Conservation (phyloP, 2,888 invertebrate genomes). For the Hoplodrina ambigua region DNA sequence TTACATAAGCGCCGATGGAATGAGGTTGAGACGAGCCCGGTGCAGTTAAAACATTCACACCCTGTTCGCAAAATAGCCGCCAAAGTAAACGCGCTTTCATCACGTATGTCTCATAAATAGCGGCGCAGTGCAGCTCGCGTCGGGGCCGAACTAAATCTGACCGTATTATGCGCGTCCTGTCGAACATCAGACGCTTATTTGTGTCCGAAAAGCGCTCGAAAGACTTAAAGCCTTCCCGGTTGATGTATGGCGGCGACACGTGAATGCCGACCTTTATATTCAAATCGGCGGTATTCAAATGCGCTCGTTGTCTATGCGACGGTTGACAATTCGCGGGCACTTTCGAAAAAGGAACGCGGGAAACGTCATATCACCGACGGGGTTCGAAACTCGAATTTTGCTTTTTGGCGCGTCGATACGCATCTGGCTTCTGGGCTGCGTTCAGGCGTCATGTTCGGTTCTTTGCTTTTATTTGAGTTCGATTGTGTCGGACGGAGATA, state of each 20-base stretch:
- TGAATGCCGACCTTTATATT: constrained; percentile 89
- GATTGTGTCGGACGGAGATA: constrained; percentile 86
- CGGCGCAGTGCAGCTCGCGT: constrained; percentile 64
- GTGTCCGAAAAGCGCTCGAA: constrained; percentile 88
- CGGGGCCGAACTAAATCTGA: constrained; percentile 71
- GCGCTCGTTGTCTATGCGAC: constrained; percentile 86
- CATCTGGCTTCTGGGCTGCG: constrained; percentile 84
- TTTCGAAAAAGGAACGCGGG: constrained; percentile 86
- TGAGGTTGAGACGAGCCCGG: constrained; percentile 63
- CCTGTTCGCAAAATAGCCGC: constrained; percentile 72
- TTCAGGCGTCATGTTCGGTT: constrained; percentile 76
- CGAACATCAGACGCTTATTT: constrained; percentile 88
- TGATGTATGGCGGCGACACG: constrained; percentile 88
- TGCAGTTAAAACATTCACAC: constrained; percentile 77
- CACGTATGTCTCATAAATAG: constrained; percentile 74
- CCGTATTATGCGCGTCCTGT: constrained; percentile 83
- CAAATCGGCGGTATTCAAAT: constrained; percentile 89
- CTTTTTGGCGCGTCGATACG: constrained; percentile 87
- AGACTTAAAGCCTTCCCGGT: constrained; percentile 87
- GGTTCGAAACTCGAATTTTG: constrained; percentile 77
- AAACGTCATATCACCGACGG: constrained; percentile 85
- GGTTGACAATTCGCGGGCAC: constrained; percentile 88
- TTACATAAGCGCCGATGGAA: constrained; percentile 73
- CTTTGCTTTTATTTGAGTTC: constrained; percentile 80
- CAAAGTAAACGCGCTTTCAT: constrained; percentile 74